Base-by-base conservation (phyloP, 2,113 vertebrate species). In the Saguinus midas region DNA sequence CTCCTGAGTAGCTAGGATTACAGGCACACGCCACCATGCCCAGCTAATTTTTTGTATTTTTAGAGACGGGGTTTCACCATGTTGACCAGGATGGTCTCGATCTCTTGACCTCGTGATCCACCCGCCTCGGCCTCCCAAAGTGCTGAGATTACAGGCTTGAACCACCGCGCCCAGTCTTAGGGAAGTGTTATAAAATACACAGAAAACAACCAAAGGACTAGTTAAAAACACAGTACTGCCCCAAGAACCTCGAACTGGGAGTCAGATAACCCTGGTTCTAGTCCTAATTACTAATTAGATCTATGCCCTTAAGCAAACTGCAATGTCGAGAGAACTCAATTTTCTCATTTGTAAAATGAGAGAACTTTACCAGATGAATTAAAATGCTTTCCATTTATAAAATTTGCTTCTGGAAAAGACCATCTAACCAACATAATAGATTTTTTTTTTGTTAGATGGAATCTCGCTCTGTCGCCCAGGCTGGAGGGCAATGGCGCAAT, bases 341-440 rank as follows among this genome's bases (percentile, higher is more conserved):
- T 94, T 94, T 48, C 84, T 87, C 50, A 87, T 76, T 45, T 72
- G 23, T n/a, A 81, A 94, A 86, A 81, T n/a, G 20, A 93, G 52
- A 94, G 8, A 93, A 78, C 12, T 70, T 91, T 25, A 57, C n/a
- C 68, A 78, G 57, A 55, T 85, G 37, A 85, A 13, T 85, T 90
- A 88, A 88, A 43, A 94, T 29, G 68, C 27, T 23, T 58, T 81
- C 40, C 32, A 95, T 37, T 23, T 85, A 79, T 37, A 85, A 90
- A 76, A 76, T 94, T 57, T 90, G 70, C 70, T 45, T 93, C 58
- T 50, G 13, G 73, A 89, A 83, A 13, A 37, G 27, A 89, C 52
- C 29, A 87, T 66, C 55, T 66, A 79, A 57, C 61, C 61, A 64
- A 64, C 61, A 64, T 13, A 64, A 29, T 64, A 64, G 58, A 27